Evolutionary conservation across 2,888 invertebrate species (phyloP), one percentile per base, ranked within the genome.

Genomic region (Iselma pallidipennis): DNA sequence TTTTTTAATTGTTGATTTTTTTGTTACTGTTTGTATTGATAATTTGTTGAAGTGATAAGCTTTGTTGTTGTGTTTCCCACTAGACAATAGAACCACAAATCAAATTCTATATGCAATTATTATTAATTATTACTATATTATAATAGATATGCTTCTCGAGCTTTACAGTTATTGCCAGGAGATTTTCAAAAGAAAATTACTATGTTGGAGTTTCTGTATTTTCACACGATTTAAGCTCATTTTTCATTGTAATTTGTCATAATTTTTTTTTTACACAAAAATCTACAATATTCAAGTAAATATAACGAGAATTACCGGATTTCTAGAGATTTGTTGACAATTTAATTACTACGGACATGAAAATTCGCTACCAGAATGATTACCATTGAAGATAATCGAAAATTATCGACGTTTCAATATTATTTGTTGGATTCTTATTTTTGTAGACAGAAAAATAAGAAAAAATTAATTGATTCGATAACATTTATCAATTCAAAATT

Each of bases 1-100:
- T 52, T 52, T 25, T 52, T 49, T 57, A 14, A 55, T 55, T 23
- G 26, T 49, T 57, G 42, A n/a, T 59, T 54, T 48, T 48, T 61
- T 57, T 49, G 37, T 51, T n/a, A 57, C 57, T 61, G 51, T 57
- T 58, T 60, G 57, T 42, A 49, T 63, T 56, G 16, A 16, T 49
- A 23, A 25, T 37, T 26, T 49, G 49, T 56, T 23, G 7, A 25
- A 55, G 6, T 19, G 45, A 56, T 60, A 60, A 60, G 48, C n/a
- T n/a, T 42, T 52, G 55, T 51, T 55, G 51, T 48, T 55, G 45
- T 50, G 49, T 26, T 55, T 42, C 49, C 55, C 55, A 60, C 57
- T 61, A 28, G 23, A 49, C 59, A 59, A 59, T 53, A 51, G 31
- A 59, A 37, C 16, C 23, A 9, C 49, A 26, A 49, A 49, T 49